Conservation (phyloP, 30 jellyfish, hydroid and myxozoan genomes). For the Aurelia aurita complex sp. Pacific region DNA sequence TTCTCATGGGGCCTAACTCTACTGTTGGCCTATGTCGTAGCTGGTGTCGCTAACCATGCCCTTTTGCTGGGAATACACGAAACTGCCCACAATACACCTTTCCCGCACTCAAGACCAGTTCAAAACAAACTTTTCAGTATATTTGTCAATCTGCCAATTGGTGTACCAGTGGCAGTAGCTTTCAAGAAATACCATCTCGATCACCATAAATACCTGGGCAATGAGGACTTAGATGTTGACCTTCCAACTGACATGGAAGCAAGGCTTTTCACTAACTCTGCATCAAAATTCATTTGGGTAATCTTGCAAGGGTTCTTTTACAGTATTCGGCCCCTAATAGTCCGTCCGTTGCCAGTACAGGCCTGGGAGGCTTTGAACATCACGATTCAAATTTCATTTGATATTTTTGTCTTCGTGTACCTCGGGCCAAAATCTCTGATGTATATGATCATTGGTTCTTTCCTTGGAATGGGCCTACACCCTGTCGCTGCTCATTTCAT, state of each 20-base stretch:
- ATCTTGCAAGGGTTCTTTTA: slow-evolving; percentile 85
- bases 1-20: slow-evolving; percentile 73
- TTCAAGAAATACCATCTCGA: slow-evolving; percentile 94
- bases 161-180: slow-evolving; percentile 95
- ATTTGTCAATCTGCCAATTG: slow-evolving; percentile 89
- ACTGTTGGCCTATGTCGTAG: slow-evolving; percentile 71
- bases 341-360: slow-evolving; percentile 78
- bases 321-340: slow-evolving; percentile 85
- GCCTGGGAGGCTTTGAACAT: slow-evolving; percentile 75
- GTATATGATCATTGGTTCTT: slow-evolving; percentile 87
- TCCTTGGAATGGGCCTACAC: slow-evolving; percentile 97
- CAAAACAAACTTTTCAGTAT: slow-evolving; percentile 80
- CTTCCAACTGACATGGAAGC: slow-evolving; percentile 95
- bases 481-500: slow-evolving; percentile 99
- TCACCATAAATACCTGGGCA: slow-evolving; percentile 92
- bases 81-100: slow-evolving; percentile 87
- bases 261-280: slow-evolving; percentile 61
- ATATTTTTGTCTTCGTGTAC: slow-evolving; percentile 37
- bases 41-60: slow-evolving; percentile 88
- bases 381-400: slow-evolving; percentile 70
- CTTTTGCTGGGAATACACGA: slow-evolving; percentile 89
- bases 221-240: slow-evolving; percentile 86
- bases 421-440: slow-evolving; percentile 89
- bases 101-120: slow-evolving; percentile 80
- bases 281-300: slow-evolving; percentile 89